Percentiles rank a stretch among this genome's conserved stretches.
Conservation (phyloP, 2,888 invertebrate genomes). For the Microctonus aethiopoides region DNA sequence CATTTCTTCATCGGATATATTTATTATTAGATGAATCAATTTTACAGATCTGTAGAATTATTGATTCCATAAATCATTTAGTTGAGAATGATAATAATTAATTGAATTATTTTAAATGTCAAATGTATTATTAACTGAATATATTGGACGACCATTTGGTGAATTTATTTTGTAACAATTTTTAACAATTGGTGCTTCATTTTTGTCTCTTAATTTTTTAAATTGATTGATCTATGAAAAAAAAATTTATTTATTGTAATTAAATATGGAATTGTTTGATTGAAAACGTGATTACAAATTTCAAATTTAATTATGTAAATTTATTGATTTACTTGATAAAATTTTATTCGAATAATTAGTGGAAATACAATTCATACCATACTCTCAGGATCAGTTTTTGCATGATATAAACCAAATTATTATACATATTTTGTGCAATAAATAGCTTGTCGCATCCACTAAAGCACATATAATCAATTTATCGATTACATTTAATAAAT, state of each 20-base stretch:
- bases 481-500: not conserved
- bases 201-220: constrained; percentile 1
- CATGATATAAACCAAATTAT: constrained; percentile 52
- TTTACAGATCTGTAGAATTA: constrained; percentile 40
- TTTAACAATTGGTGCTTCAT: not conserved
- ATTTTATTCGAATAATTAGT: constrained; percentile 45
- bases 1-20: constrained; percentile 49
- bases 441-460: constrained; percentile 54
- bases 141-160: constrained; percentile 1
- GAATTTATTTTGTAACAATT: constrained; percentile 1
- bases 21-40: constrained; percentile 44
- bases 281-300: not conserved
- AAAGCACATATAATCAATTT: constrained; percentile 47
- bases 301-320: not conserved
- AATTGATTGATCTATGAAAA: constrained; percentile 8
- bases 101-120: not conserved
- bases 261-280: constrained; percentile 5
- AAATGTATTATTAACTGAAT: not conserved
- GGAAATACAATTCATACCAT: constrained; percentile 57
- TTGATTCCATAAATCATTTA: constrained; percentile 50
- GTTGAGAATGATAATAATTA: constrained; percentile 23
- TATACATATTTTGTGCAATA: constrained; percentile 50
- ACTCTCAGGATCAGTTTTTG: constrained; percentile 44
- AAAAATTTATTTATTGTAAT: constrained; percentile 7
- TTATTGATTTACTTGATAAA: constrained; percentile 50